Base-by-base conservation (phyloP, 2,888 invertebrate species). In the Germaria angustata region DNA sequence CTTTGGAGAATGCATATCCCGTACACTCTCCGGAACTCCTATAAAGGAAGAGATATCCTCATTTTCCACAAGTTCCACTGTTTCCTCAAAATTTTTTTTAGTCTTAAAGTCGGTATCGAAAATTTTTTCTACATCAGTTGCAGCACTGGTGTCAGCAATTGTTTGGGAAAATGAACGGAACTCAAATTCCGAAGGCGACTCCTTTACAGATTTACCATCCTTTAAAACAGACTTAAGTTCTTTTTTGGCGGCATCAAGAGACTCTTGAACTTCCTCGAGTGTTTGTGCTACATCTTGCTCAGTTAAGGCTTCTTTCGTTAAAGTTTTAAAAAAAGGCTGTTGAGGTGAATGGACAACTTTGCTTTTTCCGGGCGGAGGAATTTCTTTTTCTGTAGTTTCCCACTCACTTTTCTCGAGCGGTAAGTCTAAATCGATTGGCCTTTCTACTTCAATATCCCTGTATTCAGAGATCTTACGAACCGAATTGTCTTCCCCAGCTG, bases 101-200 rank as follows among this genome's bases (percentile, higher is more conserved):
- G 28, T 46, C 36, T 68, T 76, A 0, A 57, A 22, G 20, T 57
- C 22, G 4, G 20, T 5, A 8, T 59, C 57, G 2, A 24, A 17
- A 9, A 34, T 8, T 22, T 66, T 72, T 9, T 66, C 69, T 2
- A 4, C 9, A 0, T 51, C 73, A 5, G 8, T 36, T 1, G 9
- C 36, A 7, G 6, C 32, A 7, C 46, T 66, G 15, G 66, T 28
- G 9, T 22, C 28, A 5, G 65, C 15, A 24, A 86, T 79, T 7
- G 75, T 71, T 11, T 92, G 92, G 22, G 93, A 92, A 57, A 93
- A 91, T 88, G 94, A 90, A 89, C 94, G 94, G 72, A 95, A 94
- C 87, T 95, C 94, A 87, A 95, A 95, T 88, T 95, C 95, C 1
- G 95, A 95, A 3, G 95, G 95, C 0, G 95, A 95, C 85, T 95